phyloP scores from a whole-genome alignment of 2,888 invertebrate genomes.

The Cheilosia grossa region DNA sequence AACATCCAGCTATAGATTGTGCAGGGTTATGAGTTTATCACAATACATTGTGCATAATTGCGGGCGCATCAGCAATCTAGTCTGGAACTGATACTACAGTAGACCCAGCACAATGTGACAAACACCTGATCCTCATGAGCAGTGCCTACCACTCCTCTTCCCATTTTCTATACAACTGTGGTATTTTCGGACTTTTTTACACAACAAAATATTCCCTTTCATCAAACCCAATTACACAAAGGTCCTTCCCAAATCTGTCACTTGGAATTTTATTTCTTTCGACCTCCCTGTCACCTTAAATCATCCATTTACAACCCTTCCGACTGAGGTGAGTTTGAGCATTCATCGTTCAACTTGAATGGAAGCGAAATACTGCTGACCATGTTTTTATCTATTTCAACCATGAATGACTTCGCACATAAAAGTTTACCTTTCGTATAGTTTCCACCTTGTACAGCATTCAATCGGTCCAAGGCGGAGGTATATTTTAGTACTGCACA shows the following conservation, averaged over 20 bases:
- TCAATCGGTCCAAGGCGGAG: constrained; percentile 5
- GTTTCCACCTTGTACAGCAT: constrained; percentile 5
- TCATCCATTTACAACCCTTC: constrained; percentile 5
- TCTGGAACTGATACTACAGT: too few species aligned
- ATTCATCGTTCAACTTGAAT: constrained; percentile 8
- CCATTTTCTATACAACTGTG: too few species aligned
- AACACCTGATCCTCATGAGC: too few species aligned
- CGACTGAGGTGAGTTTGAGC: neutral
- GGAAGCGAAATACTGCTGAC: constrained; percentile 41
- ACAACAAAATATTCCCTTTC: neutral
- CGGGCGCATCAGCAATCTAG: too few species aligned
- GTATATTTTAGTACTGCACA: constrained; percentile 4
- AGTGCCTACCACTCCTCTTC: too few species aligned
- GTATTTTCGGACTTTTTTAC: too few species aligned
- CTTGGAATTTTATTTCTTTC: neutral
- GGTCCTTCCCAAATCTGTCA: neutral
- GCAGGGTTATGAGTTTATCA: too few species aligned
- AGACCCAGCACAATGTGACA: too few species aligned
- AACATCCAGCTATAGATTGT: too few species aligned
- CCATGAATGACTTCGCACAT: constrained; percentile 48
- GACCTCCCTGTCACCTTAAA: constrained; percentile 7
- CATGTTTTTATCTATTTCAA: constrained; percentile 52
- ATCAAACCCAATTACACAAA: neutral
- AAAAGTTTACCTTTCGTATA: constrained; percentile 43
- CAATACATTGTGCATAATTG: too few species aligned